Base-by-base conservation (phyloP, 2,888 invertebrate species). In the Papilio elwesi region DNA sequence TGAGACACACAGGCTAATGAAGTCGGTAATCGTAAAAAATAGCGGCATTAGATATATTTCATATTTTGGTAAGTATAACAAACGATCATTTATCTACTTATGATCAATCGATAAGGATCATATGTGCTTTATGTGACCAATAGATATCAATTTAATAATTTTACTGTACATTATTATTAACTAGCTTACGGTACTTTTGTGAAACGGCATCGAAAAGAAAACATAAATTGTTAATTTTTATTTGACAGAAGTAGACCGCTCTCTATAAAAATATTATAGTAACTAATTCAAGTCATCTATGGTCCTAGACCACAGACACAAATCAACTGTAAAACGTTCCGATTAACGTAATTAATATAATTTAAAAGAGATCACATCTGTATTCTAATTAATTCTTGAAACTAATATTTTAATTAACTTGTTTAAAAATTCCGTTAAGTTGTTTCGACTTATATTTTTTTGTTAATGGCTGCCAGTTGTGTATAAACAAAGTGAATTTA, bases 351-450 rank as follows among this genome's bases (percentile, higher is more conserved):
- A 57, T 68, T 15, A 49, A 55, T 57, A 16, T 55, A 36, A 55
- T 64, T 68, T 16, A 73, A 73, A 73, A 48, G 68, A 68, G 68
- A 36, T 52, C 67, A 71, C n/a, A 52, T n/a, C n/a, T 16, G 49
- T 47, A 12, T 52, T 51, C 47, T 67, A 67, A 71, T 71, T 71
- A 71, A 71, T 71, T 26, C 43, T 65, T 51, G 55, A 57, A 65
- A 63, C 53, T 49, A 16, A 16, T 55, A 43, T 72, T 48, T 69
- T 69, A 63, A 73, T 64, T 63, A 65, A 48, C 36, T 53, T 16
- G 43, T 43, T 67, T 66, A 16, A 57, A 59, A 48, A 57, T 51
- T 43, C 68, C 68, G 68, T 68, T 68, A 68, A 36, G 10, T 55
- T 59, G 4, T 49, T 5, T 49, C 26, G 48, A 68, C 49, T 57